Evolutionary conservation across 1,140 invertebrate species (phyloP).

Genomic region (Drosophila jambulina): DNA sequence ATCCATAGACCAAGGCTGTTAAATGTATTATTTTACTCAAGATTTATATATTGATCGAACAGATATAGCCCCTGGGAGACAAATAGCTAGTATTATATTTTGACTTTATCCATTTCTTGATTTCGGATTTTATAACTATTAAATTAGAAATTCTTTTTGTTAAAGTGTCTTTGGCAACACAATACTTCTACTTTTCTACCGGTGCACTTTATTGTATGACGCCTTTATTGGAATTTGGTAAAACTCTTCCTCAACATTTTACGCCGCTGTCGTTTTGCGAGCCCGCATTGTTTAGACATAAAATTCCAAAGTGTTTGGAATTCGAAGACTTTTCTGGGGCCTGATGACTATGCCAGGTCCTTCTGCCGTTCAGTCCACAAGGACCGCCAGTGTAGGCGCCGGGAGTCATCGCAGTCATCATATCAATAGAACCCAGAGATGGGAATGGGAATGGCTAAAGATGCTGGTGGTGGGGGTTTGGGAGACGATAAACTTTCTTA

Average conservation of each 20-base stretch:
- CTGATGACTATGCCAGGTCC: conserved; percentile 29
- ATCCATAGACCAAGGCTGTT: neutral
- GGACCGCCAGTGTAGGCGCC: conserved; percentile 1
- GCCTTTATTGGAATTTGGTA: conserved; percentile 69
- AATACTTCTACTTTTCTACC: neutral
- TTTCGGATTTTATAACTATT: too few species aligned
- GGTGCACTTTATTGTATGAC: conserved; percentile 4
- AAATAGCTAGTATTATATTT: neutral
- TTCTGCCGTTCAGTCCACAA: neutral
- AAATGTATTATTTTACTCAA: neutral
- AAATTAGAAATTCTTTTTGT: neutral
- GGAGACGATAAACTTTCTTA: conserved; percentile 24
- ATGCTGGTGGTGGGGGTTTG: neutral
- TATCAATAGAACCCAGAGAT: conserved; percentile 29
- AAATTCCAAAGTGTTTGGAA: conserved; percentile 80
- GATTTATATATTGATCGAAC: neutral
- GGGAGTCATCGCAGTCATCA: conserved; percentile 20
- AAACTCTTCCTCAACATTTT: conserved; percentile 70
- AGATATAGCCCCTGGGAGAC: too few species aligned
- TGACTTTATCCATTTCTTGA: neutral
- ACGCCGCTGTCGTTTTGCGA: conserved; percentile 71
- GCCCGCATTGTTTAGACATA: conserved; percentile 73
- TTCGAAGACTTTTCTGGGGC: conserved; percentile 51
- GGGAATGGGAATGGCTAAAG: neutral
- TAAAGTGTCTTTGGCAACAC: neutral